A percentile compares a stretch with the other conserved stretches of the same genome.
Evolutionary conservation across 2,797 vertebrate species (phyloP).

Genomic region (Cyprinella venusta): DNA sequence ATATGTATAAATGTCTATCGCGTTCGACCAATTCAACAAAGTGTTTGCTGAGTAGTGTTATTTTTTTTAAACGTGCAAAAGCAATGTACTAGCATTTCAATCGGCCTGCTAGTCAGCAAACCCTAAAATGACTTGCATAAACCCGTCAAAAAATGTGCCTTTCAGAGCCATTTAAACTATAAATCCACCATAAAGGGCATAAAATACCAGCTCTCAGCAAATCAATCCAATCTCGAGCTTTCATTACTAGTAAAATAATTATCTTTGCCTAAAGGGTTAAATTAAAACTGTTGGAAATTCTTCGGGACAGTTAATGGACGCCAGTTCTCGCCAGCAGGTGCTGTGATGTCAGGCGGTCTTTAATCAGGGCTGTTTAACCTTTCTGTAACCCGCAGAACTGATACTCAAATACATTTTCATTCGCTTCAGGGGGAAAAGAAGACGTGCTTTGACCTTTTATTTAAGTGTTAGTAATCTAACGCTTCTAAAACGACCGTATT

Average conservation of each 20-base stretch:
- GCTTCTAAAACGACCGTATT: slow-evolving; percentile 16
- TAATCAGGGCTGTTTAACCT: slow-evolving; percentile 43
- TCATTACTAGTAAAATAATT: slow-evolving; percentile 36
- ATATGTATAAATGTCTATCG: background rate
- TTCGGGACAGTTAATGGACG: background rate
- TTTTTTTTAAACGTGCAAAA: background rate
- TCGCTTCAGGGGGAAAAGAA: slow-evolving; percentile 6
- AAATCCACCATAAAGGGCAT: background rate
- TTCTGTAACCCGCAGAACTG: slow-evolving; percentile 31
- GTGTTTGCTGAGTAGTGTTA: background rate
- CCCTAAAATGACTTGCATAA: background rate
- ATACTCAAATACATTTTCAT: slow-evolving; percentile 34
- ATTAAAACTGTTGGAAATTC: background rate
- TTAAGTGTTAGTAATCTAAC: slow-evolving; percentile 42
- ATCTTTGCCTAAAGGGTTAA: background rate
- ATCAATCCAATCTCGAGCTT: slow-evolving; percentile 9
- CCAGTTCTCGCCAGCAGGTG: background rate
- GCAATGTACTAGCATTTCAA: background rate
- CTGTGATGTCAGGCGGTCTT: slow-evolving; percentile 23
- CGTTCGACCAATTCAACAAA: background rate
- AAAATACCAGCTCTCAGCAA: slow-evolving; percentile 5
- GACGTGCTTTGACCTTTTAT: slow-evolving; percentile 43
- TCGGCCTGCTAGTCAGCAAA: background rate
- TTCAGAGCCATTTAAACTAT: background rate
- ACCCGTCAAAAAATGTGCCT: background rate